Evolutionary conservation across 2,888 invertebrate species (phyloP).

Genomic region (Lithophane leautieri): DNA sequence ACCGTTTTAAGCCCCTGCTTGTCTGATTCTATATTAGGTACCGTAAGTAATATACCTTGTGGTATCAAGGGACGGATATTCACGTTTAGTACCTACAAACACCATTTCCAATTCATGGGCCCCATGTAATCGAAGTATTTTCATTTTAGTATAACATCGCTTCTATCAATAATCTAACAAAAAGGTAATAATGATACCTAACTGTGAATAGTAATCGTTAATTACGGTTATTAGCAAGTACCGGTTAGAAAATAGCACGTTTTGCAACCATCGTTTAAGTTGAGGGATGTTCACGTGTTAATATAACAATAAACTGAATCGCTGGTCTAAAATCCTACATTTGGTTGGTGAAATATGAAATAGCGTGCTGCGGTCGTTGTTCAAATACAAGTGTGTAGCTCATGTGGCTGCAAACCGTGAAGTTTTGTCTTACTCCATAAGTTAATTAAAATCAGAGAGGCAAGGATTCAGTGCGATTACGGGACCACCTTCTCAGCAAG

Average conservation of each 20-base stretch:
- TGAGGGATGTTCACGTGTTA: conserved; percentile 12
- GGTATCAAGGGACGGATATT: neutral
- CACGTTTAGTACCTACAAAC: neutral
- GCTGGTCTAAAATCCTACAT: conserved; percentile 29
- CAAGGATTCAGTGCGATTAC: neutral
- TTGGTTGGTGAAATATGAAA: conserved; percentile 15
- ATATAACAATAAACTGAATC: neutral
- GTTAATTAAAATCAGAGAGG: neutral
- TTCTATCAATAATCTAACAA: neutral
- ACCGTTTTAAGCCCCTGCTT: no score
- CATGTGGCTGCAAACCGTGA: neutral
- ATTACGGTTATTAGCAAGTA: conserved; percentile 11
- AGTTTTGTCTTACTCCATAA: neutral
- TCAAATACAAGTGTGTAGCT: neutral
- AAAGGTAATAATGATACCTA: neutral
- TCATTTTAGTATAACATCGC: neutral
- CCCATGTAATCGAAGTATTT: conserved; percentile 1
- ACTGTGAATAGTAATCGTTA: conserved; percentile 7
- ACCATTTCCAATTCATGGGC: neutral
- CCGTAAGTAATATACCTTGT: neutral
- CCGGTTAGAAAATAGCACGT: conserved; percentile 12
- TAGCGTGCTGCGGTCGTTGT: neutral
- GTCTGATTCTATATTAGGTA: neutral
- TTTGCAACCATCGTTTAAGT: conserved; percentile 21
- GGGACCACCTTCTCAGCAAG: no score